Evolutionary conservation across 2,113 vertebrate species (phyloP).

Genomic region (Drymodes brunneopygia): DNA sequence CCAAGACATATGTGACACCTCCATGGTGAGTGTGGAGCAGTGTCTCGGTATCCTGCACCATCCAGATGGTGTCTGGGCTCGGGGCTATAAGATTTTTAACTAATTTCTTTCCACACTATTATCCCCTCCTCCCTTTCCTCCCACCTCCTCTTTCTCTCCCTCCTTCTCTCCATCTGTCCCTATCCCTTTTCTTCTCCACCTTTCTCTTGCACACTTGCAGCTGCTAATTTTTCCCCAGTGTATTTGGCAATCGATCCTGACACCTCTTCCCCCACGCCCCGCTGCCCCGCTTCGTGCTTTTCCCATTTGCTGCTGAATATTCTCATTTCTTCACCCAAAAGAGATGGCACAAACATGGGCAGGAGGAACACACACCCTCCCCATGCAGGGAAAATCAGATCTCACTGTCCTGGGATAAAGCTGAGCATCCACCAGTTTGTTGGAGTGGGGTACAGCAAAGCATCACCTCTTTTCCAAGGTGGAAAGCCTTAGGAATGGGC

Average conservation of each 20-base stretch:
- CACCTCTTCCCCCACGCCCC: conserved; percentile 45
- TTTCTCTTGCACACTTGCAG: conserved; percentile 65
- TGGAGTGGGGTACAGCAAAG: neutral
- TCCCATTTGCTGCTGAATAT: neutral
- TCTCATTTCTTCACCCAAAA: neutral
- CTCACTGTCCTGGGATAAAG: neutral
- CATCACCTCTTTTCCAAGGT: neutral
- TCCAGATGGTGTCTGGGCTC: conserved; percentile 5
- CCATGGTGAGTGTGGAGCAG: neutral
- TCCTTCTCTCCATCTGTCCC: conserved; percentile 77
- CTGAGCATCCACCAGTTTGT: rapidly evolving
- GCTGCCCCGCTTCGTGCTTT: neutral
- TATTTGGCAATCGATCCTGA: conserved; percentile 66
- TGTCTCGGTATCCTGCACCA: neutral
- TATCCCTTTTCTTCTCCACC: conserved; percentile 45
- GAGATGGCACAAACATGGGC: neutral
- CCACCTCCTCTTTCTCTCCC: conserved; percentile 58
- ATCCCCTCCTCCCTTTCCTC: conserved; percentile 48
- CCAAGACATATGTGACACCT: neutral
- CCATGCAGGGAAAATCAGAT: neutral
- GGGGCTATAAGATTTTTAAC: conserved; percentile 3
- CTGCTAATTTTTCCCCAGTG: conserved; percentile 68
- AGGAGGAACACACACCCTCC: neutral
- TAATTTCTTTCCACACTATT: conserved; percentile 35
- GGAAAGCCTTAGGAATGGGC: neutral